Conservation (phyloP, 2,888 invertebrate genomes). For the Spisula solida region DNA sequence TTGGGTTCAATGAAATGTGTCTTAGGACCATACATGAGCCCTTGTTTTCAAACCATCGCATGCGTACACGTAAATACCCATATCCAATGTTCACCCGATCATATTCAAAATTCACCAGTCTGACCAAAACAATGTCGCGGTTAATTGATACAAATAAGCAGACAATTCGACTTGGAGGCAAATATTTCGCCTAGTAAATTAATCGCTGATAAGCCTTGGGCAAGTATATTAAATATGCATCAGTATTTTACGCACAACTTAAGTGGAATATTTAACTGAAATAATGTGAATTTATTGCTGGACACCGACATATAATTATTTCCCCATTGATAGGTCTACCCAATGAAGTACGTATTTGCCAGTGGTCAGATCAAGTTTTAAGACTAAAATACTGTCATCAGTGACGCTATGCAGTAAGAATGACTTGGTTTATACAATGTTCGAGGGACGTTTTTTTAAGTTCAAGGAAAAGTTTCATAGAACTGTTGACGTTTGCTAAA, state of each 20-base stretch:
- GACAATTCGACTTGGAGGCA: background rate
- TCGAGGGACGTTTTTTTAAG: too few relatives aligned
- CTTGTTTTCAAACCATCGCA: too few relatives aligned
- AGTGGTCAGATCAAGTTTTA: background rate
- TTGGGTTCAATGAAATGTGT: too few relatives aligned
- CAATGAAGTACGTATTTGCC: background rate
- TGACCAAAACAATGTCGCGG: background rate
- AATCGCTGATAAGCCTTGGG: conserved; percentile 32
- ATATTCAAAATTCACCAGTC: background rate
- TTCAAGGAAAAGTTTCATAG: too few relatives aligned
- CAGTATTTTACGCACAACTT: background rate
- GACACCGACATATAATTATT: conserved; percentile 9
- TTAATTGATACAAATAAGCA: conserved; percentile 20
- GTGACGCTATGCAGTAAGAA: too few relatives aligned
- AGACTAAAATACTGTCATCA: background rate
- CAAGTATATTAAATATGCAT: background rate
- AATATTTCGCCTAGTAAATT: conserved; percentile 23
- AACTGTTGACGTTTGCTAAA: too few relatives aligned
- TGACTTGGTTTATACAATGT: too few relatives aligned
- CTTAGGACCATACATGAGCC: too few relatives aligned
- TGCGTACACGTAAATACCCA: too few relatives aligned
- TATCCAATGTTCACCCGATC: too few relatives aligned
- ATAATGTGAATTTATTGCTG: background rate
- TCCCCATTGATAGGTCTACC: background rate
- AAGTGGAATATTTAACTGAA: conserved; percentile 10